These are phyloP conservation scores for Odontomyia ornata DNA, from an alignment of 2,888 invertebrate species.

Conservation along the genomic window DNA sequence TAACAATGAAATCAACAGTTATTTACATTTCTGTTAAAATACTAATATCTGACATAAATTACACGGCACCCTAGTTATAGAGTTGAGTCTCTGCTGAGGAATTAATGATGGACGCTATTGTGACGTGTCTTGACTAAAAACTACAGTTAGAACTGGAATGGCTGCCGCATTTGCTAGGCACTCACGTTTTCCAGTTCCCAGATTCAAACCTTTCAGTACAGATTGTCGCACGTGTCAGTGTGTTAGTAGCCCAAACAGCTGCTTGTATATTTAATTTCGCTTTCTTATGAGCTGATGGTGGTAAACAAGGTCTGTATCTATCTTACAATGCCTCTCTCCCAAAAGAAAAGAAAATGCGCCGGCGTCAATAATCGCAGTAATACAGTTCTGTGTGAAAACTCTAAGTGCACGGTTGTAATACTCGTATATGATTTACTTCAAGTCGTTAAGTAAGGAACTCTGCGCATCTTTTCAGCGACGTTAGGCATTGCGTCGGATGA, in stretches of 20 bases:
- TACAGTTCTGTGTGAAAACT: conserved; percentile 35
- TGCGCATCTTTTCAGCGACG: not conserved
- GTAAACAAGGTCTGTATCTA: not conserved
- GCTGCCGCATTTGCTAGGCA: too few species aligned
- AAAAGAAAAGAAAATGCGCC: conserved; percentile 39
- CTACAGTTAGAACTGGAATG: too few species aligned
- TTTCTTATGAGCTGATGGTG: not conserved
- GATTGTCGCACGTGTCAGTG: too few species aligned
- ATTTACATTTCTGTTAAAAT: too few species aligned
- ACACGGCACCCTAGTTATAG: too few species aligned
- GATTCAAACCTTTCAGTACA: not conserved
- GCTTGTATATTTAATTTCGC: not conserved
- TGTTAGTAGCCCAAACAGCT: not conserved
- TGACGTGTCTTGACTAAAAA: too few species aligned
- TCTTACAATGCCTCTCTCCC: not conserved
- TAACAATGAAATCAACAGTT: too few species aligned
- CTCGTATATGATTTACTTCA: not conserved
- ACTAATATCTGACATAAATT: too few species aligned
- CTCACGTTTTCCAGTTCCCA: too few species aligned
- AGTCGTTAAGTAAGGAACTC: not conserved
- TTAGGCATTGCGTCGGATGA: not conserved
- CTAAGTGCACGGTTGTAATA: conserved; percentile 32
- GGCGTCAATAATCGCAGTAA: conserved; percentile 39
- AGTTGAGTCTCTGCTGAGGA: too few species aligned
- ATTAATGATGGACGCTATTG: too few species aligned